Conservation (phyloP, 2,797 vertebrate species). For the Aphelocoma californica region DNA sequence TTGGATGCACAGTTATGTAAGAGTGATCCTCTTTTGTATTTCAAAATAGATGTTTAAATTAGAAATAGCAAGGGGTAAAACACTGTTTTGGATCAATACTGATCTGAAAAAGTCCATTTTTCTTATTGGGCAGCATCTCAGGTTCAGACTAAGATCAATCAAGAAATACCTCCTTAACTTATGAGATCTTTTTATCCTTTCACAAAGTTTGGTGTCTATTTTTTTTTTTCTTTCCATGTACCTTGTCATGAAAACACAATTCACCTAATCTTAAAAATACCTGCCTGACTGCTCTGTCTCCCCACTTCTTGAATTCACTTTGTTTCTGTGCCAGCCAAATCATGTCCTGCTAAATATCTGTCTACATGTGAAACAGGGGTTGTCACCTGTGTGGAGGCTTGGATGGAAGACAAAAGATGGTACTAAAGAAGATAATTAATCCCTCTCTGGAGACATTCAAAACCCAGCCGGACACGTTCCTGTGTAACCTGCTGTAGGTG, state of each 20-base stretch:
- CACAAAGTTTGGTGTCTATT: not conserved
- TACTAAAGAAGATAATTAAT: not conserved
- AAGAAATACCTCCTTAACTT: not conserved
- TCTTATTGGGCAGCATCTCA: not conserved
- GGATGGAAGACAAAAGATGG: not conserved
- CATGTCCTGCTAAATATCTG: not conserved
- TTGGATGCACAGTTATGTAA: not conserved
- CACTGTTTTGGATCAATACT: not conserved
- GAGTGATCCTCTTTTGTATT: not conserved
- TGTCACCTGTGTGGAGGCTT: not conserved
- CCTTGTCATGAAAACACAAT: not conserved
- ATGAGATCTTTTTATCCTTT: not conserved
- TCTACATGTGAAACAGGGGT: rapidly evolving
- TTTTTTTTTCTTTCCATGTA: not conserved
- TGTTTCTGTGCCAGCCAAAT: not conserved
- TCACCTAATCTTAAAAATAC: not conserved
- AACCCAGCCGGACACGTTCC: not conserved
- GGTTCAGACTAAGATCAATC: not conserved
- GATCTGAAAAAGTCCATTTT: not conserved
- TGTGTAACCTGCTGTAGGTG: not conserved
- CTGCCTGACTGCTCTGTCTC: not conserved
- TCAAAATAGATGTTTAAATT: not conserved
- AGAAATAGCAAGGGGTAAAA: not conserved
- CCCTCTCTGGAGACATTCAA: not conserved
- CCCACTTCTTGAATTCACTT: not conserved